phyloP scores from a whole-genome alignment of 2,113 vertebrate species.

The Lipotes vexillifer region DNA sequence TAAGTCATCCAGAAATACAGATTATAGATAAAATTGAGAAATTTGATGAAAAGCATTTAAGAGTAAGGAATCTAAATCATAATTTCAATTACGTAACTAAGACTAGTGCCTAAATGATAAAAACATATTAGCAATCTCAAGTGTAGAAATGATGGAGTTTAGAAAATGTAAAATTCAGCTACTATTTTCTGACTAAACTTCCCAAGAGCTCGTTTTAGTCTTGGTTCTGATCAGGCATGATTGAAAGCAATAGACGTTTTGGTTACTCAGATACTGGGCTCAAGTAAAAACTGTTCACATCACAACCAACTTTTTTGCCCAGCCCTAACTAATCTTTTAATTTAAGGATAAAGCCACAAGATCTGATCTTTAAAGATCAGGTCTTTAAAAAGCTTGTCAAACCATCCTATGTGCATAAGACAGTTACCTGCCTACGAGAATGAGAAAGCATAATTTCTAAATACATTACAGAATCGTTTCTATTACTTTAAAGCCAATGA shows the following conservation, averaged over 20 bases:
- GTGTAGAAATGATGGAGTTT: not conserved
- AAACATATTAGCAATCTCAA: not conserved
- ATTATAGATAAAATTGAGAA: slow-evolving; percentile 1
- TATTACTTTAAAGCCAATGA: not conserved
- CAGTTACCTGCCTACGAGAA: not conserved
- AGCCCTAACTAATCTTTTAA: not conserved
- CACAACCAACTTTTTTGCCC: not conserved
- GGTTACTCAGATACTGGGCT: not conserved
- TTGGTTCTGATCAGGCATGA: not conserved
- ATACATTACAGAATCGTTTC: not conserved
- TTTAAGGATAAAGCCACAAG: not conserved
- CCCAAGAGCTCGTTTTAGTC: not conserved
- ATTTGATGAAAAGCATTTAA: not conserved
- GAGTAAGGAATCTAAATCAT: not conserved
- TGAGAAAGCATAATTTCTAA: not conserved
- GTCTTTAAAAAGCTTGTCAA: slow-evolving; percentile 17
- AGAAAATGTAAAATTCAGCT: not conserved
- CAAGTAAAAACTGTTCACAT: not conserved
- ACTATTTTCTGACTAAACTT: not conserved
- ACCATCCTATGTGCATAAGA: not conserved
- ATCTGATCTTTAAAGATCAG: not conserved
- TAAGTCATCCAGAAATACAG: not conserved
- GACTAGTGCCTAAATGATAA: not conserved
- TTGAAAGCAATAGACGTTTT: not conserved
- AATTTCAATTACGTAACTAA: not conserved